A percentile compares a stretch with the other conserved stretches of the same genome.
Conservation (phyloP, 2,888 invertebrate genomes). For the Clusia tigrina region DNA sequence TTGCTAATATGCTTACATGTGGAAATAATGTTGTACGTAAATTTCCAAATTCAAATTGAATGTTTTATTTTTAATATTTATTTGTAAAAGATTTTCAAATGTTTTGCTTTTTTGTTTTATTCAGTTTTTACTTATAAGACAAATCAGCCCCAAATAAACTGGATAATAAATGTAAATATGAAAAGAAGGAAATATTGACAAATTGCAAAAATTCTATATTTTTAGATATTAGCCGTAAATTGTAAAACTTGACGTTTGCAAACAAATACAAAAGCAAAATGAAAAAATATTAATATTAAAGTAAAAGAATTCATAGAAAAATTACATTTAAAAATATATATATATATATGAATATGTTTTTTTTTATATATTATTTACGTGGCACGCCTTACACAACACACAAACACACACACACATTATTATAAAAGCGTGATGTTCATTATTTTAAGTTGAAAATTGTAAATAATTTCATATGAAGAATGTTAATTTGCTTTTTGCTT, state of each 20-base stretch:
- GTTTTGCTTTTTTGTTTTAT: constrained; percentile 40
- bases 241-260: background rate
- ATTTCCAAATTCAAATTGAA: constrained; percentile 11
- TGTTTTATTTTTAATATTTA: background rate
- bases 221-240: background rate
- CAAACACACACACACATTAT: too few species aligned
- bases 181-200: constrained; percentile 23
- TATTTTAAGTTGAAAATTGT: too few species aligned
- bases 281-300: background rate
- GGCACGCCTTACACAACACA: background rate
- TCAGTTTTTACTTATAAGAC: constrained; percentile 33
- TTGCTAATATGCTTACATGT: too few species aligned
- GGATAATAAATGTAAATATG: background rate
- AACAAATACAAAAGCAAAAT: background rate
- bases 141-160: background rate
- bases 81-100: too few species aligned
- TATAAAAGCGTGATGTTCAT: too few species aligned
- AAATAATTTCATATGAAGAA: too few species aligned
- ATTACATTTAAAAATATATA: too few species aligned
- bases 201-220: constrained; percentile 22
- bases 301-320: too few species aligned
- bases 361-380: background rate
- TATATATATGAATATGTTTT: too few species aligned
- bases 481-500: too few species aligned
- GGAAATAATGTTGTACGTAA: constrained; percentile 28